These are phyloP conservation scores for Nothobranchius furzeri DNA, from an alignment of 2,113 vertebrate species.

Conservation along the genomic window DNA sequence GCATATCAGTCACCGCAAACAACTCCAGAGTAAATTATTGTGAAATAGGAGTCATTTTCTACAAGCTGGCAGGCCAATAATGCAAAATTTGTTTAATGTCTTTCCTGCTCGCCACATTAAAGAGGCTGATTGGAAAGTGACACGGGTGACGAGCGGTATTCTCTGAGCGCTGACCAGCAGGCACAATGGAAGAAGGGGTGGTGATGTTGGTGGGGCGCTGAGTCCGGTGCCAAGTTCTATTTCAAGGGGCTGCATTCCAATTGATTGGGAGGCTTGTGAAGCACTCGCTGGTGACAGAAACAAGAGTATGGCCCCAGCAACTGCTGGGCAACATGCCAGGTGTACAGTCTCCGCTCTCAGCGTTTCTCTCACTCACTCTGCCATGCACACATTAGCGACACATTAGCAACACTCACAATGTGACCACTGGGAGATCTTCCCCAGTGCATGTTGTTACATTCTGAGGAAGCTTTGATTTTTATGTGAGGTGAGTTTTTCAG, in stretches of 20 bases:
- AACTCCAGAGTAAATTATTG: conserved; percentile 45
- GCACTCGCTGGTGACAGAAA: conserved; percentile 78
- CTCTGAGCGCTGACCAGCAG: conserved; percentile 66
- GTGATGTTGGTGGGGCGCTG: conserved; percentile 16
- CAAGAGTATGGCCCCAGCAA: conserved; percentile 64
- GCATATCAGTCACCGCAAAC: conserved; percentile 45
- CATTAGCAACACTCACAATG: conserved; percentile 63
- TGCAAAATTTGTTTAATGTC: conserved; percentile 75
- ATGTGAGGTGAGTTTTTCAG: not conserved
- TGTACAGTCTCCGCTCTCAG: conserved; percentile 50
- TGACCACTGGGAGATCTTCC: conserved; percentile 63
- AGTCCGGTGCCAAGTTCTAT: conserved; percentile 75
- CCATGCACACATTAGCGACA: conserved; percentile 59
- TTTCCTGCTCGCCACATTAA: conserved; percentile 41
- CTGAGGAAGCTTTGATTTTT: conserved; percentile 18
- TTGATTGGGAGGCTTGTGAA: conserved; percentile 81
- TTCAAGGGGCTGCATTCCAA: conserved; percentile 76
- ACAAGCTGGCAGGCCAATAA: conserved; percentile 64
- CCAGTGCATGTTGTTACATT: conserved; percentile 40
- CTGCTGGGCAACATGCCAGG: conserved; percentile 73
- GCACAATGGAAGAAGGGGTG: conserved; percentile 60
- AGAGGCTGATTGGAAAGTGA: conserved; percentile 63
- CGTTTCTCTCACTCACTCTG: conserved; percentile 45
- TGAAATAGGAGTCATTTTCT: conserved; percentile 53
- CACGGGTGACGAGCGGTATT: conserved; percentile 70